Evolutionary conservation across 2,113 vertebrate species (phyloP).

Genomic region (Actenoides lindsayi): DNA sequence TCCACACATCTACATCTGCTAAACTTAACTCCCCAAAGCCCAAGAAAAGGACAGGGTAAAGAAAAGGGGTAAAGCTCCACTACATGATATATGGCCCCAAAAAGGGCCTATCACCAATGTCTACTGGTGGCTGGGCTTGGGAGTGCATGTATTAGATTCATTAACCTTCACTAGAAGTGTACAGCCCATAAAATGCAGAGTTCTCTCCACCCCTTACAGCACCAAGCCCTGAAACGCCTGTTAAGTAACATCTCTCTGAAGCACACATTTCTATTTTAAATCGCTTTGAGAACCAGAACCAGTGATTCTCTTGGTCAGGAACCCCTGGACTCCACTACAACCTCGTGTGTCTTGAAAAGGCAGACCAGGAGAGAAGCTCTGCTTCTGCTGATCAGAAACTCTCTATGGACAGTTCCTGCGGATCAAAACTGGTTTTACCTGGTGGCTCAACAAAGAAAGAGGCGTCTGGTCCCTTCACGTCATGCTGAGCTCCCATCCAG

Average conservation of each 20-base stretch:
- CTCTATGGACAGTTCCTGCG: neutral
- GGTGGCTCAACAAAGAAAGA: constrained; percentile 46
- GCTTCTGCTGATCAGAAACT: neutral
- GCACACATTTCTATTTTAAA: rapidly evolving
- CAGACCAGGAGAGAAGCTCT: neutral
- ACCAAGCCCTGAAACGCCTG: rapidly evolving
- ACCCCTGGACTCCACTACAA: neutral
- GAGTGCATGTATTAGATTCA: neutral
- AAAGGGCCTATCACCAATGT: too few species aligned
- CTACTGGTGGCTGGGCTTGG: neutral
- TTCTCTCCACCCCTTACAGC: neutral
- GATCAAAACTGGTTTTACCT: constrained; percentile 40
- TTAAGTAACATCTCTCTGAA: neutral
- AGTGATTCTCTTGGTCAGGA: neutral
- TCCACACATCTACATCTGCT: neutral
- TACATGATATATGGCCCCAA: rapidly evolving
- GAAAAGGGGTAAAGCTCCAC: neutral
- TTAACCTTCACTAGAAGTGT: neutral
- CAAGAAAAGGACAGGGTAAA: neutral
- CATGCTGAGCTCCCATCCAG: constrained; percentile 43
- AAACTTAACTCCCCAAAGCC: neutral
- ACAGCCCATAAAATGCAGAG: neutral
- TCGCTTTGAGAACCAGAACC: neutral
- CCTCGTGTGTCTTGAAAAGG: neutral
- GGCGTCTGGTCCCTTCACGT: neutral